Percentiles rank a stretch among this genome's conserved stretches.
Conservation (phyloP, 2,888 invertebrate species). For the Apamea monoglypha region DNA sequence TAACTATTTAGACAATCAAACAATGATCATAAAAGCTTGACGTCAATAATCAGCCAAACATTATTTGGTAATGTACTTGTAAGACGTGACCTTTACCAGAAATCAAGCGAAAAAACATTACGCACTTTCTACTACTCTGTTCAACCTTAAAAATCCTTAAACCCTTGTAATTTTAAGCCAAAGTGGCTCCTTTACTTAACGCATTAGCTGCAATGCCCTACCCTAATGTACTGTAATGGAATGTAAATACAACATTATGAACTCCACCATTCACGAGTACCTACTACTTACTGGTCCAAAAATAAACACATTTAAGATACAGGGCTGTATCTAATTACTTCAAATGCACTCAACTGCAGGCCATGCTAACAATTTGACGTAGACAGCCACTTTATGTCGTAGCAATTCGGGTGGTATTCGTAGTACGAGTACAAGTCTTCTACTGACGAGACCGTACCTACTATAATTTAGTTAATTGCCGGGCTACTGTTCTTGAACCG, state of each 20-base stretch:
- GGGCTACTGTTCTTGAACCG: constrained; percentile 49
- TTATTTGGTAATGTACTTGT: background rate
- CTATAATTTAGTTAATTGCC: constrained; percentile 62
- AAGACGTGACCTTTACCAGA: constrained; percentile 20
- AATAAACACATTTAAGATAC: constrained; percentile 59
- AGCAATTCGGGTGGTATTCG: background rate
- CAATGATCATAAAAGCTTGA: background rate
- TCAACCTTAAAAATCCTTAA: constrained; percentile 46
- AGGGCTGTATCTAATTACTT: constrained; percentile 43
- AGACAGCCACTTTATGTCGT: background rate
- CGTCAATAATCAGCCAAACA: background rate
- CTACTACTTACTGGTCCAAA: constrained; percentile 51
- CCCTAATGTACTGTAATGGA: constrained; percentile 43
- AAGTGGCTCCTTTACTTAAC: constrained; percentile 41
- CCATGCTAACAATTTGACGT: background rate
- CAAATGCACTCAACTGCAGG: constrained; percentile 31
- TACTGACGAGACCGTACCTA: background rate
- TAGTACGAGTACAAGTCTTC: constrained; percentile 7
- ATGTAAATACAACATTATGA: constrained; percentile 41
- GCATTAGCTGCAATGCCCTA: constrained; percentile 41
- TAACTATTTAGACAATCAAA: background rate
- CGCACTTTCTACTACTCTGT: constrained; percentile 5
- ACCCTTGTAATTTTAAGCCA: constrained; percentile 42
- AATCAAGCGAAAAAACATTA: constrained; percentile 19
- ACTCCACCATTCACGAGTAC: constrained; percentile 23